Percentiles rank a stretch among this genome's conserved stretches.
phyloP scores from a whole-genome alignment of 2,113 vertebrate genomes.

The Cottus gobio region DNA sequence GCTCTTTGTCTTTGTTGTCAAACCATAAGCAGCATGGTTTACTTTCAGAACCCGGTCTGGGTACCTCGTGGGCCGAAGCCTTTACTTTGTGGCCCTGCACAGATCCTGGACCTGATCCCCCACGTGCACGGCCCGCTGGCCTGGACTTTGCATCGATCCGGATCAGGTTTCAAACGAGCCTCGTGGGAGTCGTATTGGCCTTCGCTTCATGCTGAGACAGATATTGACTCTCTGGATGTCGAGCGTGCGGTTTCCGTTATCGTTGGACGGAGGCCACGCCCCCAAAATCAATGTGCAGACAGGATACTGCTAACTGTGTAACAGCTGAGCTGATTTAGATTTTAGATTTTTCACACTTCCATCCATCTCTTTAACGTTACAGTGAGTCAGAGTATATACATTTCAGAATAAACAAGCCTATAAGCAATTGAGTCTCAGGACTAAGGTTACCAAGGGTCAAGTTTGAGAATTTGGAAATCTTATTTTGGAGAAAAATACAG shows the following conservation, averaged over 20 bases:
- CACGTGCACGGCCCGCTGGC: conserved; percentile 39
- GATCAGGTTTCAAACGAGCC: conserved; percentile 53
- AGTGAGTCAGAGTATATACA: not conserved
- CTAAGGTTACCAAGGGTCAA: no score
- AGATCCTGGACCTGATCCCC: conserved; percentile 14
- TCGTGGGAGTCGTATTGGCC: conserved; percentile 56
- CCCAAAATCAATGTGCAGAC: conserved; percentile 24
- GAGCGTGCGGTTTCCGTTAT: conserved; percentile 34
- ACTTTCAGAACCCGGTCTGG: conserved; percentile 18
- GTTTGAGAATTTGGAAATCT: not conserved
- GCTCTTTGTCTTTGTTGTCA: not conserved
- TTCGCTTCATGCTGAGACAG: conserved; percentile 47
- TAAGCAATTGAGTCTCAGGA: not conserved
- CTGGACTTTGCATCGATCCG: conserved; percentile 60
- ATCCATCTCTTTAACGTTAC: not conserved
- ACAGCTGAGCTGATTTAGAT: not conserved
- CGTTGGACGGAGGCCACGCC: not conserved
- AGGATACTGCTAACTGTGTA: not conserved
- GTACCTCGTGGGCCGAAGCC: not conserved
- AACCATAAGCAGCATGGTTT: conserved; percentile 14
- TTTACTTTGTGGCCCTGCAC: conserved; percentile 17
- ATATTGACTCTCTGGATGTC: conserved; percentile 49
- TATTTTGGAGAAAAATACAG: no score
- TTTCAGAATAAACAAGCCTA: not conserved
- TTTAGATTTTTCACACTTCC: not conserved